Evolutionary conservation across 2,888 invertebrate genomes (phyloP).

Genomic region (Philereme transversata): DNA sequence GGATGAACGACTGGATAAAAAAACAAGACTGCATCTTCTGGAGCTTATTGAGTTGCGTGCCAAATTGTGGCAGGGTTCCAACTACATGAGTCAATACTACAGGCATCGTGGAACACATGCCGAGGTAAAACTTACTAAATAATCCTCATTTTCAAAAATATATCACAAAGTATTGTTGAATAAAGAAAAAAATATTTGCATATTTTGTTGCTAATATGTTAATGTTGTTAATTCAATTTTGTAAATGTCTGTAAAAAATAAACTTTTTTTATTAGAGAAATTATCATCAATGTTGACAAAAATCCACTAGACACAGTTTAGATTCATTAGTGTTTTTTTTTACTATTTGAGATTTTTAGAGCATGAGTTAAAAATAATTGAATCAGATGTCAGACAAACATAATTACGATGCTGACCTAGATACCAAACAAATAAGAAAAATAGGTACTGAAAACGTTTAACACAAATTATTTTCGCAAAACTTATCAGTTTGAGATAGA

Average conservation of each 20-base stretch:
- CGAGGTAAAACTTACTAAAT: conserved; percentile 62
- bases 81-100: conserved; percentile 94
- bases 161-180: too few relatives aligned
- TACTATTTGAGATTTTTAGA: conserved; percentile 11
- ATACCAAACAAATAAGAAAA: conserved; percentile 38
- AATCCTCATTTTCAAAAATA: neutral
- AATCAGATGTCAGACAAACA: conserved; percentile 35
- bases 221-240: too few relatives aligned
- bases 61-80: conserved; percentile 94
- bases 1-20: conserved; percentile 93
- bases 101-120: conserved; percentile 87
- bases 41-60: conserved; percentile 97
- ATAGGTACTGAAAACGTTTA: conserved; percentile 8
- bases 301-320: conserved; percentile 1
- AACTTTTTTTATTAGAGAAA: neutral
- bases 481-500: too few relatives aligned
- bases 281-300: neutral
- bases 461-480: neutral
- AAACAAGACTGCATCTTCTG: conserved; percentile 93
- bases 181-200: too few relatives aligned
- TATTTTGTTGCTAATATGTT: too few relatives aligned
- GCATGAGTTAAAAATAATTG: conserved; percentile 34
- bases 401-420: conserved; percentile 43
- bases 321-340: neutral
- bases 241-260: too few relatives aligned